Evolutionary conservation across 1,140 invertebrate species (phyloP).

Genomic region (Paraescarpia echinospica): DNA sequence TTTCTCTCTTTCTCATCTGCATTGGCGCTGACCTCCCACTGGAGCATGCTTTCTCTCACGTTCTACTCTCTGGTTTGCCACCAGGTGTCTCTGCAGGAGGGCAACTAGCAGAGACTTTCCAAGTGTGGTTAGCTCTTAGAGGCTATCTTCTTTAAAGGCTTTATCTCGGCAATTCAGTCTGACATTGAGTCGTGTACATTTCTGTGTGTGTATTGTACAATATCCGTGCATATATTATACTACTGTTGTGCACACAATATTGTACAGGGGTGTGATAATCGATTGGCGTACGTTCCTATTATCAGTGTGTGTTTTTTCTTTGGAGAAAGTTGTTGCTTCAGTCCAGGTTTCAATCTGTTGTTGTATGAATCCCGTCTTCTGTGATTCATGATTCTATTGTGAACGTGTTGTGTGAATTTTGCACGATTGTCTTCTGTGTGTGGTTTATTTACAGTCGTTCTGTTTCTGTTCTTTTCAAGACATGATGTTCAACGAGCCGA

Average conservation of each 20-base stretch:
- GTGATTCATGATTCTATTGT: neutral
- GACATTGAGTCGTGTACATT: neutral
- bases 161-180: neutral
- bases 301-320: no score
- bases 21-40: neutral
- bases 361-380: neutral
- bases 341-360: neutral
- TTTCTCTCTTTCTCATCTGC: constrained; percentile 6
- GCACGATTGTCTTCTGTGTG: neutral
- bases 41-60: neutral
- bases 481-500: neutral
- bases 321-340: neutral
- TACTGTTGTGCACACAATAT: neutral
- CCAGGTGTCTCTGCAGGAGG: neutral
- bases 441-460: neutral
- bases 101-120: neutral
- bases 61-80: neutral
- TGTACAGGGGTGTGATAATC: neutral
- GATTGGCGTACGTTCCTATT: neutral
- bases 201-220: neutral
- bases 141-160: neutral
- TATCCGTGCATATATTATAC: neutral
- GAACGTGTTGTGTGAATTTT: neutral
- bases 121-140: neutral
- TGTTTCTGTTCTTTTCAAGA: constrained; percentile 1